Conservation (phyloP, 1,140 invertebrate genomes). For the Aphidius ervi region DNA sequence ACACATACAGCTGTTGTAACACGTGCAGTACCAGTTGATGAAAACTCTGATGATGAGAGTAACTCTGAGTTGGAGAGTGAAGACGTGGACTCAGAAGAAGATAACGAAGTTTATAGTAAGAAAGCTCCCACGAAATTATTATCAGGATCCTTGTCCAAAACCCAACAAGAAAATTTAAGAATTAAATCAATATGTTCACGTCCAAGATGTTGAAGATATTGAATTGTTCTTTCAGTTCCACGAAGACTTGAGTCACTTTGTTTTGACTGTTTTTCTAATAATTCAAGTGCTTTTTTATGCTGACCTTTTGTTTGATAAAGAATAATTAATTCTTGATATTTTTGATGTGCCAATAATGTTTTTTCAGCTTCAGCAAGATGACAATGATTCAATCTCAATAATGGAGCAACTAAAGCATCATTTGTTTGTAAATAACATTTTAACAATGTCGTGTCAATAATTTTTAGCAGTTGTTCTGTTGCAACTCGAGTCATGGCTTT, state of each 20-base stretch:
- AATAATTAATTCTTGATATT: constrained; percentile 91
- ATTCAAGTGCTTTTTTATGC: constrained; percentile 86
- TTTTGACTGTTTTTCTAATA: constrained; percentile 77
- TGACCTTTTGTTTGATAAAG: constrained; percentile 91
- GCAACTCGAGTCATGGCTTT: constrained; percentile 46
- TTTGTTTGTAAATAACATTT: constrained; percentile 97
- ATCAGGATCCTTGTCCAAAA: constrained; percentile 79
- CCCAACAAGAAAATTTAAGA: constrained; percentile 92
- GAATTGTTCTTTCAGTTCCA: constrained; percentile 79
- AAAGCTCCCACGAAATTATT: constrained; percentile 48
- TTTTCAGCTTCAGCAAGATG: constrained; percentile 91
- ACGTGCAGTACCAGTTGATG: no score
- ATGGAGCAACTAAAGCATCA: constrained; percentile 84
- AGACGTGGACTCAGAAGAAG: no score
- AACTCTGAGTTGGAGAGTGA: no score
- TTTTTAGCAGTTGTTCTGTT: constrained; percentile 72
- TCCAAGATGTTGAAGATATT: constrained; percentile 89
- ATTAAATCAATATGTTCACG: constrained; percentile 85
- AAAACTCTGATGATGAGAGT: no score
- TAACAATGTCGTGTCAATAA: constrained; percentile 93
- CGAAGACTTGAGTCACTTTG: constrained; percentile 72
- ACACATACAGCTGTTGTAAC: no score
- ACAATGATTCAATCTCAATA: constrained; percentile 90
- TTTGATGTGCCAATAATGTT: constrained; percentile 80
- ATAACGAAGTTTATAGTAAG: no score